These are phyloP conservation scores for Luidia sarsii DNA, from an alignment of 53 echinoderm and acorn worm species.

Conservation along the genomic window DNA sequence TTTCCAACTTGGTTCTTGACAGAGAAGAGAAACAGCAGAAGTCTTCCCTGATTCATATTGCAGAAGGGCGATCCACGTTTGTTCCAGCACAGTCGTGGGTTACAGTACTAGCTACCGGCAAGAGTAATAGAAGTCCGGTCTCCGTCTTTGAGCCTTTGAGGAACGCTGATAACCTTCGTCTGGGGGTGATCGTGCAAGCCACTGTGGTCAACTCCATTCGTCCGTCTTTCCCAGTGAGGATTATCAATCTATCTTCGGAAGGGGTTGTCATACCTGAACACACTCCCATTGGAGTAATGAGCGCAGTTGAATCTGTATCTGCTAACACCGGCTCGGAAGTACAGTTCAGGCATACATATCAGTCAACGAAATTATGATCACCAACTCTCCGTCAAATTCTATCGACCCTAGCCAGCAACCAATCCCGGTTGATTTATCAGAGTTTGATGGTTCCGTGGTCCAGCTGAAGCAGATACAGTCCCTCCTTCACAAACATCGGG, in stretches of 20 bases:
- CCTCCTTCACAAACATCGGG: constrained; percentile 15
- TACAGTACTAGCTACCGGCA: not conserved
- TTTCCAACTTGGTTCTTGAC: too few relatives aligned
- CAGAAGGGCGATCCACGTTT: not conserved
- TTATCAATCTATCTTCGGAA: not conserved
- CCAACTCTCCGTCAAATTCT: not conserved
- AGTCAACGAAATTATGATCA: not conserved
- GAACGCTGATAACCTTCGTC: not conserved
- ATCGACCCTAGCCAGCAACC: too few relatives aligned
- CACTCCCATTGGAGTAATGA: not conserved
- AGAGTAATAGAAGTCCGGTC: not conserved
- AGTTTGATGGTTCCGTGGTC: not conserved
- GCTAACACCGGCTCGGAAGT: too few relatives aligned
- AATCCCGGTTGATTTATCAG: not conserved
- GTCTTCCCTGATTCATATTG: not conserved
- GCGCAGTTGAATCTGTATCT: not conserved
- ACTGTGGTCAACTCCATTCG: not conserved
- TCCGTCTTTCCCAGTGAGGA: not conserved
- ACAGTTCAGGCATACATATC: too few relatives aligned
- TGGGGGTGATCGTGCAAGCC: not conserved
- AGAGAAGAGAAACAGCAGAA: too few relatives aligned
- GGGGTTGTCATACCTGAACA: not conserved
- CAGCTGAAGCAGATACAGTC: not conserved
- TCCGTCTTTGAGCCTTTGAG: not conserved
- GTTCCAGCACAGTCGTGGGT: too few relatives aligned